Conservation (phyloP, 1,140 invertebrate genomes). For the Drosophila orena region DNA sequence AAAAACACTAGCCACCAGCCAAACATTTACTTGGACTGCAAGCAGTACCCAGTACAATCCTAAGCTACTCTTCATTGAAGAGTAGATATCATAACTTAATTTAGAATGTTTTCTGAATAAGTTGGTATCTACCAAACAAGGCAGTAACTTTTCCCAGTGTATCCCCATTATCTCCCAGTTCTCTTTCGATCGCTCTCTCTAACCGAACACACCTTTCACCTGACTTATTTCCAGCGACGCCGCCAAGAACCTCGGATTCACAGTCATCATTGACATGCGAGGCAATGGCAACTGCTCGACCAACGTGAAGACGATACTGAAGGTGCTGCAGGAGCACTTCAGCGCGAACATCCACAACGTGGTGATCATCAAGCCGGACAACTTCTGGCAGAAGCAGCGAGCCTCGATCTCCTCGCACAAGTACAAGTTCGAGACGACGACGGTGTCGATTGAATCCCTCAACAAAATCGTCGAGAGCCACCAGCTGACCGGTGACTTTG, state of each 20-base stretch:
- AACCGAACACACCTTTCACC: slow-evolving; percentile 68
- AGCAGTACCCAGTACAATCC: not conserved
- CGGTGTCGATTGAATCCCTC: slow-evolving; percentile 97
- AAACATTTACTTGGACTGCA: not conserved
- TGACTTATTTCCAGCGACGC: slow-evolving; percentile 90
- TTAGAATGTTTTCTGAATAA: too few species aligned
- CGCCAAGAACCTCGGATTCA: slow-evolving; percentile 94
- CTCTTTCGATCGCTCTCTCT: slow-evolving; percentile 30
- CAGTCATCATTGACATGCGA: slow-evolving; percentile 98
- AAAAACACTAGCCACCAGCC: not conserved
- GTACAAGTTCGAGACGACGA: slow-evolving; percentile 99
- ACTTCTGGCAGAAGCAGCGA: slow-evolving; percentile 99
- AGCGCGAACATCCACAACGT: slow-evolving; percentile 94
- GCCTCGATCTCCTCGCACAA: slow-evolving; percentile 98
- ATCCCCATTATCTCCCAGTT: slow-evolving; percentile 1
- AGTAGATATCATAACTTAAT: too few species aligned
- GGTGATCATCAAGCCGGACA: slow-evolving; percentile 99
- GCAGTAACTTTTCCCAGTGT: slow-evolving; percentile 8
- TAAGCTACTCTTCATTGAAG: too few species aligned
- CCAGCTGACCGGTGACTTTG: slow-evolving; percentile 96
- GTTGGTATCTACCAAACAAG: not conserved
- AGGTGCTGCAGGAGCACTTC: slow-evolving; percentile 98
- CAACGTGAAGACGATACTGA: slow-evolving; percentile 97
- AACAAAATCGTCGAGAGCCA: slow-evolving; percentile 95
- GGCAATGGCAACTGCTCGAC: slow-evolving; percentile 94